Base-by-base conservation (phyloP, 2,797 vertebrate species). In the Acanthiza pusilla region DNA sequence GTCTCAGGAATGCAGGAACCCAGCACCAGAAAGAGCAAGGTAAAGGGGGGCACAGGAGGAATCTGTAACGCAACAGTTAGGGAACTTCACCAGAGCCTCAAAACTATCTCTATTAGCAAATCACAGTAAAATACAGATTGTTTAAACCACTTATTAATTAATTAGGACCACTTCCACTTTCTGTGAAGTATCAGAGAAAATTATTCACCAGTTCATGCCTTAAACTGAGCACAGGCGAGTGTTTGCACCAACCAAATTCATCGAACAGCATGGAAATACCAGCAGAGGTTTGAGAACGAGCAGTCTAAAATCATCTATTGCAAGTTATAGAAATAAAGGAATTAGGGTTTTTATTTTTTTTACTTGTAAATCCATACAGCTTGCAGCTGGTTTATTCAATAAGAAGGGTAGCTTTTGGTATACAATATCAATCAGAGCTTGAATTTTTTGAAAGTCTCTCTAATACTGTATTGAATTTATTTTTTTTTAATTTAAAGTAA, bases 21-120 rank as follows among this genome's bases (percentile, higher is more conserved):
- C 36, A 79, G 63, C 20, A n/a, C 14, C n/a, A 50, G 42, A 53
- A 71, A 65, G 7, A 81, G 13, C 32, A 29, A 47, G 40, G 47
- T 47, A 50, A 18, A 72, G 14, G 6, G 13, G 4, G 1, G 1
- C 12, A 8, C 0, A 1, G 43, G 20, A 68, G 7, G 32, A 80
- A 43, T 30, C 32, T 43, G 27, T 61, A 36, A 60, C 11, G 54
- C 30, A 65, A 30, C 27, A 50, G 18, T 30, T 68, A 45, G 23
- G 51, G 32, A 83, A 42, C 23, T 90, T 77, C 1, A 4, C 43
- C 29, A 22, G 20, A 23, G 16, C 62, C 50, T 72, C 72, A 70
- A 67, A 89, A 43, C 0, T 0, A 12, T 51, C 22, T 82, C 13
- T 30, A 9, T 60, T 65, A 0, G 0, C 25, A 81, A 55, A 68